A percentile compares a stretch with the other conserved stretches of the same genome.
Evolutionary conservation across 2,113 vertebrate species (phyloP).

Genomic region (Pelodiscus sinensis): DNA sequence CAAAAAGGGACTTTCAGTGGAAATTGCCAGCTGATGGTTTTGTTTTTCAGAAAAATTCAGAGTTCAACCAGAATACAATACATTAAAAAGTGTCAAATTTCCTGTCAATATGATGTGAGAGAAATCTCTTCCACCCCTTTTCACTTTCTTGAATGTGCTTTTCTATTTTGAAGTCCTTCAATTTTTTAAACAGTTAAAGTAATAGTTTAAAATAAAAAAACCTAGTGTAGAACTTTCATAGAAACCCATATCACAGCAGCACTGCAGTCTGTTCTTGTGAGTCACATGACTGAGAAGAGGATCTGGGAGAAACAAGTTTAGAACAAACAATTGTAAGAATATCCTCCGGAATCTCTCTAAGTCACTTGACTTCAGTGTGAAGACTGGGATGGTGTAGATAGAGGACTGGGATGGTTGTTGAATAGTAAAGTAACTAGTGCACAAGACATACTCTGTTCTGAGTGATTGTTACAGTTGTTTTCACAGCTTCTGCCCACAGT

Average conservation of each 20-base stretch:
- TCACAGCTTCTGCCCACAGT: neutral
- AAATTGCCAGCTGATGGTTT: neutral
- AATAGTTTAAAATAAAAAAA: neutral
- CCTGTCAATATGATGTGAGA: neutral
- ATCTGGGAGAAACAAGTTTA: neutral
- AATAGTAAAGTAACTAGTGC: neutral
- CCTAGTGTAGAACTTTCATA: neutral
- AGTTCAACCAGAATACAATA: neutral
- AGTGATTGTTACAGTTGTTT: rapidly evolving
- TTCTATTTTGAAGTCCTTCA: neutral
- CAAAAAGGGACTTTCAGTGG: neutral
- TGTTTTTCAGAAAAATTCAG: neutral
- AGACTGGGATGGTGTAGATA: neutral
- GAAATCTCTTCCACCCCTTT: neutral
- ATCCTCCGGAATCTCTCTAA: neutral
- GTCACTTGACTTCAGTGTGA: neutral
- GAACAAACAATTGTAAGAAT: neutral
- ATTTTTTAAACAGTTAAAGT: neutral
- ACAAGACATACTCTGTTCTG: neutral
- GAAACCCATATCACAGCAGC: neutral
- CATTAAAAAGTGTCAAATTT: neutral
- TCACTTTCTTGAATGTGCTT: neutral
- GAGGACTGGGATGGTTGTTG: neutral
- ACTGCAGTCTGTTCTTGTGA: neutral
- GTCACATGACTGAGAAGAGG: neutral